A percentile compares a stretch with the other conserved stretches of the same genome.
Conservation (phyloP, 2,888 invertebrate genomes). For the Dynastes maya region DNA sequence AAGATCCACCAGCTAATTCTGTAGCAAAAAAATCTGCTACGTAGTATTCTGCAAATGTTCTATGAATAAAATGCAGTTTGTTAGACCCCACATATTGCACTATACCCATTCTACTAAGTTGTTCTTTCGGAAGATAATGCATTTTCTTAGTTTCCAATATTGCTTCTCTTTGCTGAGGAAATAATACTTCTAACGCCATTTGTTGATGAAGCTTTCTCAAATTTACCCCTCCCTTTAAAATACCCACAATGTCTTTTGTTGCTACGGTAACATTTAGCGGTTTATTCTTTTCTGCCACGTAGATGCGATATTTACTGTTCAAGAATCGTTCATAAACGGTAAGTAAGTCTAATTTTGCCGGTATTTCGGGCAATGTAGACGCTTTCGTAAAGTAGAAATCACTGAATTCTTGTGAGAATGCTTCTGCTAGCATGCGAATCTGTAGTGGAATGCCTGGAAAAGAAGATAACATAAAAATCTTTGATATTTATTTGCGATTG, state of each 20-base stretch:
- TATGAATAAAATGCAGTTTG: constrained; percentile 1
- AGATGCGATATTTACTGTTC: constrained; percentile 3
- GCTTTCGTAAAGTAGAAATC: background rate
- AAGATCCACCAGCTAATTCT: background rate
- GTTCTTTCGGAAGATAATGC: background rate
- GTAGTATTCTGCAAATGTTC: constrained; percentile 13
- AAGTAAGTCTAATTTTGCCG: background rate
- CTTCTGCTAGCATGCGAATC: constrained; percentile 13
- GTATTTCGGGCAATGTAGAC: background rate
- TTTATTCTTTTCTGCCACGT: constrained; percentile 12
- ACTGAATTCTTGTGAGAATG: background rate
- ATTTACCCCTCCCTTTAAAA: constrained; percentile 1
- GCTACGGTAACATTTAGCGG: background rate
- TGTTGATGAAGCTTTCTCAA: constrained; percentile 23
- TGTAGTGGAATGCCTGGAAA: background rate
- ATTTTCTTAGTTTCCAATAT: background rate
- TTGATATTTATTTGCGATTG: too few species aligned
- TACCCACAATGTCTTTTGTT: background rate
- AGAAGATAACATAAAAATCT: background rate
- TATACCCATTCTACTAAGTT: constrained; percentile 6
- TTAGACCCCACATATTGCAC: background rate
- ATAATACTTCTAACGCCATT: constrained; percentile 6
- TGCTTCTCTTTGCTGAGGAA: background rate
- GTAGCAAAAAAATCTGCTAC: constrained; percentile 4
- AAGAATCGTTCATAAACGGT: constrained; percentile 3